These are phyloP conservation scores for Drosophila dives DNA, from an alignment of 2,888 invertebrate species.

Conservation along the genomic window DNA sequence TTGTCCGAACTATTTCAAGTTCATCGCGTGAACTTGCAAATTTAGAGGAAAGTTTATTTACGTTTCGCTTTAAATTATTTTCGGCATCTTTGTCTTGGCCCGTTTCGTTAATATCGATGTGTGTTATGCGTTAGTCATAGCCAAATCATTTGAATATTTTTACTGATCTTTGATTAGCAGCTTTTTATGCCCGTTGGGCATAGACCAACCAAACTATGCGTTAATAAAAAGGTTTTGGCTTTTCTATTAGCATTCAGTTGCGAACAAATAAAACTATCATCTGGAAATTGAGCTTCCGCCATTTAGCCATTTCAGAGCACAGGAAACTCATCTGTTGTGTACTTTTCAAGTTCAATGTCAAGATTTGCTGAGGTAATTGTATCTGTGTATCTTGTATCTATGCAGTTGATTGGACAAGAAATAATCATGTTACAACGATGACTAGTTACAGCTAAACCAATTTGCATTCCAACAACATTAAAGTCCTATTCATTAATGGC, in stretches of 20 bases:
- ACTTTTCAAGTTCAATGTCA: slow-evolving; percentile 70
- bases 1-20: slow-evolving; percentile 66
- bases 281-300: slow-evolving; percentile 58
- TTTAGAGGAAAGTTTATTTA: slow-evolving; percentile 39
- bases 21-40: slow-evolving; percentile 76
- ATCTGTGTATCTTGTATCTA: slow-evolving; percentile 15
- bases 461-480: slow-evolving; percentile 65
- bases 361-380: slow-evolving; percentile 21
- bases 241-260: slow-evolving; percentile 59
- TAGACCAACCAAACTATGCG: slow-evolving; percentile 25
- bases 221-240: slow-evolving; percentile 49
- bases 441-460: slow-evolving; percentile 35
- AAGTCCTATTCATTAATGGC: slow-evolving; percentile 53
- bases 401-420: slow-evolving; percentile 14
- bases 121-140: slow-evolving; percentile 40
- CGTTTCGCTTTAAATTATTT: slow-evolving; percentile 42
- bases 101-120: slow-evolving; percentile 31
- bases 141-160: slow-evolving; percentile 30
- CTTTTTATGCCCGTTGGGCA: slow-evolving; percentile 16
- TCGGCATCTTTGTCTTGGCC: slow-evolving; percentile 25
- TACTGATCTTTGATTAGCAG: slow-evolving; percentile 47
- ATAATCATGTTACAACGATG: slow-evolving; percentile 47
- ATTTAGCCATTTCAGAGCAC: slow-evolving; percentile 12
- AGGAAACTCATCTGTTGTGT: slow-evolving; percentile 11
- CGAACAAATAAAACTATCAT: slow-evolving; percentile 58